phyloP scores from a whole-genome alignment of 2,888 invertebrate genomes.

The Platycnemis pennipes region DNA sequence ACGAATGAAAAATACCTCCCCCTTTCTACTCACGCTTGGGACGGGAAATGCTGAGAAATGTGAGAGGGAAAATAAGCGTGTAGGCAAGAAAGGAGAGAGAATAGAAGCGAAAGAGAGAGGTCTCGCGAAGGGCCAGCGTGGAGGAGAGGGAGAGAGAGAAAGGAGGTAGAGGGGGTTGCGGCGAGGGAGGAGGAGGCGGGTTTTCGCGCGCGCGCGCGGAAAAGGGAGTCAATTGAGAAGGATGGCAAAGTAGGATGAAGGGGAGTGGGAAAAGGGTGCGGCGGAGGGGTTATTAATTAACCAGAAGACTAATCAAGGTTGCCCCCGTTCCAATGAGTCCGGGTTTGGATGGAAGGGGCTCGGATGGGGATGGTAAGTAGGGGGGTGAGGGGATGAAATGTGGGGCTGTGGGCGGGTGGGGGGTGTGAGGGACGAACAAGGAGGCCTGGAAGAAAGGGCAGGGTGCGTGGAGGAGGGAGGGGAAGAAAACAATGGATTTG shows the following conservation, averaged over 20 bases:
- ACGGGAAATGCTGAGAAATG: not conserved
- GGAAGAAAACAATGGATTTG: constrained; percentile 23
- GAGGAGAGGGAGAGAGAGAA: not conserved
- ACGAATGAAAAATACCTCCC: not conserved
- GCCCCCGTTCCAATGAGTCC: constrained; percentile 72
- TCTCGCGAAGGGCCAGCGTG: not conserved
- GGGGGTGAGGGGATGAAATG: not conserved
- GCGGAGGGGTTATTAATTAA: constrained; percentile 82
- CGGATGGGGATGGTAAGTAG: not conserved
- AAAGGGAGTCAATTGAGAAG: constrained; percentile 38
- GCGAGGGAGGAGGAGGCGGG: not conserved
- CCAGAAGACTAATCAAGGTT: constrained; percentile 82
- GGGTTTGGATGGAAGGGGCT: constrained; percentile 40
- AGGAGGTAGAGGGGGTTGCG: not conserved
- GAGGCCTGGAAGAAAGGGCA: not conserved
- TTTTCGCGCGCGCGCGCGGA: not conserved
- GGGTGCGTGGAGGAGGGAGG: not conserved
- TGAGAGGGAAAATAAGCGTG: not conserved
- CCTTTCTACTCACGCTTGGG: not conserved
- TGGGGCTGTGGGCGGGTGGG: not conserved
- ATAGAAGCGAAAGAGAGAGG: not conserved
- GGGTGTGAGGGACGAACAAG: not conserved
- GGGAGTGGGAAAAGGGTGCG: constrained; percentile 74
- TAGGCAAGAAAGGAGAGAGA: not conserved
- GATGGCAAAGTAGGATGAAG: constrained; percentile 68